These are phyloP conservation scores for Thecophora atra DNA, from an alignment of 2,888 invertebrate genomes.

Conservation along the genomic window DNA sequence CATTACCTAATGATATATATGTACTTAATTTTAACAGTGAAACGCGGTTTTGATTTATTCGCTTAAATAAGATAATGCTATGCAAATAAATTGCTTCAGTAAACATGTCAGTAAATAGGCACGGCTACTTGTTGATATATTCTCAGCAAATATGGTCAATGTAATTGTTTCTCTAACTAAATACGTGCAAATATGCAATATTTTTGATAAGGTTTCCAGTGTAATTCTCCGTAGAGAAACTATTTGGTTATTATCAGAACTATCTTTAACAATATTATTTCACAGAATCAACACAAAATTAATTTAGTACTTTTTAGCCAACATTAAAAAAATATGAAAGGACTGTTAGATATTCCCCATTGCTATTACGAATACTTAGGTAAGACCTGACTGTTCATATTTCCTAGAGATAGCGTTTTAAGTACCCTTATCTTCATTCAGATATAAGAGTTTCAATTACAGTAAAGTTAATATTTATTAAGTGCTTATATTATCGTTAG, in stretches of 20 bases:
- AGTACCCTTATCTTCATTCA: too few relatives aligned
- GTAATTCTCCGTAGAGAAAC: background rate
- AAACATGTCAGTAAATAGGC: background rate
- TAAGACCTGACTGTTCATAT: too few relatives aligned
- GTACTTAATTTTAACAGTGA: background rate
- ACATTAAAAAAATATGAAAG: too few relatives aligned
- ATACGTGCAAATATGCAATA: background rate
- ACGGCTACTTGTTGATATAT: background rate
- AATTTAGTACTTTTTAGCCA: too few relatives aligned
- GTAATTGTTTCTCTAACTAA: background rate
- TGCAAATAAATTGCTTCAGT: constrained; percentile 7
- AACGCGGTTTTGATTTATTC: constrained; percentile 12
- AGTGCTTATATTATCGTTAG: too few relatives aligned
- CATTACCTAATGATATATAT: background rate
- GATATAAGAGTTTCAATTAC: too few relatives aligned
- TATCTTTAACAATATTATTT: too few relatives aligned
- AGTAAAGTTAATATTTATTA: too few relatives aligned
- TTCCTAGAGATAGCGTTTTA: too few relatives aligned
- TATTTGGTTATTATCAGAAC: background rate
- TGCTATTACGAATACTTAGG: too few relatives aligned
- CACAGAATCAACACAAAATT: too few relatives aligned
- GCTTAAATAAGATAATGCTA: constrained; percentile 1
- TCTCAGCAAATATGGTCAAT: background rate
- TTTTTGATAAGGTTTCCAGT: background rate
- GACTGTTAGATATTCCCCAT: too few relatives aligned